Base-by-base conservation (phyloP, 35 echinoderm and acorn worm genomes). In the Apostichopus parvimensis region DNA sequence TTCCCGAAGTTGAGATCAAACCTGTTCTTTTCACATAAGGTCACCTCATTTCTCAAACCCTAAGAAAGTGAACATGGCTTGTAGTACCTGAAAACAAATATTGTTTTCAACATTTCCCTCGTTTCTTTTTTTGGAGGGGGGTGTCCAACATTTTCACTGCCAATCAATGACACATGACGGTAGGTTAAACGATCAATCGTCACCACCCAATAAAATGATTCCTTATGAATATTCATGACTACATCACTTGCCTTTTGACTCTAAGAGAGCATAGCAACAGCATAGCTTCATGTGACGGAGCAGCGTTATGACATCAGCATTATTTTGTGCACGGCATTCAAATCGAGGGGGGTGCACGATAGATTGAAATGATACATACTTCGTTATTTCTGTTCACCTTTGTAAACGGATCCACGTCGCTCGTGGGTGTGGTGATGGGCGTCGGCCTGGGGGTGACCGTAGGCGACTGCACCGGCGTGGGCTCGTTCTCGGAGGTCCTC, bases 391-490 rank as follows among this genome's bases (percentile, higher is more conserved):
- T 84, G 60, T 82, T 97, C 95, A 97, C 95, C 95, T 97, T 94
- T 66, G 95, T 96, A 94, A 97, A 97, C 56, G 93, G 92, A 56
- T 97, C 95, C 0, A 91, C 86, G 9, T 96, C 95, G 21, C 17
- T 79, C 8, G 87, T 90, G 5, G 89, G 89, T 4, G 89, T 91
- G 17, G 34, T 18, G 71, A 77, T 68, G 4, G 89, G 89, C 24
- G 89, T 91, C 9, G 89, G 89, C 4, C 59, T 77, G 1, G 89
- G 89, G 54, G 80, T 92, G 57, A 66, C 87, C 2, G 91, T 93
- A 6, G 95, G 95, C 23, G 95, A 94, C 89, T 91, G 93, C 45
- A 94, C 89, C 8, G 93, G 93, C 4, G 88, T 94, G 2, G 89
- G 89, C 61, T 94, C 88, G 2, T 81, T 91, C 15, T 90, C 88